Conservation (phyloP, 2,888 invertebrate genomes). For the Timandra comae region DNA sequence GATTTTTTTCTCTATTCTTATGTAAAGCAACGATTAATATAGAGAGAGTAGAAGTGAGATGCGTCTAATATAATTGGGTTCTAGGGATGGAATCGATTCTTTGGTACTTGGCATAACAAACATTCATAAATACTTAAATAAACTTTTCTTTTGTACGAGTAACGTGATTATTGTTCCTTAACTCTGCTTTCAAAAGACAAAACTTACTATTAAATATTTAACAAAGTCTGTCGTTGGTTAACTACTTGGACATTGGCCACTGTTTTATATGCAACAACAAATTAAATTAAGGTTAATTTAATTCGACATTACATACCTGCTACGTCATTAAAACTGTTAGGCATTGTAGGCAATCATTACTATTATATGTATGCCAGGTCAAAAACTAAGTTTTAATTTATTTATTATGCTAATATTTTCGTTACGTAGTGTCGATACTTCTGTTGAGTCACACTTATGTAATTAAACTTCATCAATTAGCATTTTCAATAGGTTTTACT, state of each 20-base stretch:
- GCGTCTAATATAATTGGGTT: too few species aligned
- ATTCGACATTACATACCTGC: not conserved
- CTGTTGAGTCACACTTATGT: slow-evolving; percentile 33
- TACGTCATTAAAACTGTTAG: slow-evolving; percentile 1
- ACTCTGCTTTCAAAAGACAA: too few species aligned
- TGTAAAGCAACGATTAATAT: too few species aligned
- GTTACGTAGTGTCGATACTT: slow-evolving; percentile 41
- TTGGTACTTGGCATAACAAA: too few species aligned
- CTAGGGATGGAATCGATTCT: too few species aligned
- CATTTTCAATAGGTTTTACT: slow-evolving; percentile 23
- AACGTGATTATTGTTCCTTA: too few species aligned
- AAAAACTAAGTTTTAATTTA: slow-evolving; percentile 6
- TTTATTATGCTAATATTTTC: slow-evolving; percentile 31
- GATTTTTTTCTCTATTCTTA: too few species aligned
- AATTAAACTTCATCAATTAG: slow-evolving; percentile 34
- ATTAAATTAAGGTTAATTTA: slow-evolving; percentile 5
- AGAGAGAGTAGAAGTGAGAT: too few species aligned
- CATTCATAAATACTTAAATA: too few species aligned
- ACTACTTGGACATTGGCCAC: slow-evolving; percentile 8
- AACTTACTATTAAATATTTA: not conserved
- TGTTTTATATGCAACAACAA: slow-evolving; percentile 9
- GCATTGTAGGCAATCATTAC: not conserved
- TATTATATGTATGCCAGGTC: slow-evolving; percentile 2
- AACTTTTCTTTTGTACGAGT: too few species aligned
- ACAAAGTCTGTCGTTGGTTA: slow-evolving; percentile 4